Evolutionary conservation across 2,113 vertebrate genomes (phyloP).

Genomic region (Raja brachyura): DNA sequence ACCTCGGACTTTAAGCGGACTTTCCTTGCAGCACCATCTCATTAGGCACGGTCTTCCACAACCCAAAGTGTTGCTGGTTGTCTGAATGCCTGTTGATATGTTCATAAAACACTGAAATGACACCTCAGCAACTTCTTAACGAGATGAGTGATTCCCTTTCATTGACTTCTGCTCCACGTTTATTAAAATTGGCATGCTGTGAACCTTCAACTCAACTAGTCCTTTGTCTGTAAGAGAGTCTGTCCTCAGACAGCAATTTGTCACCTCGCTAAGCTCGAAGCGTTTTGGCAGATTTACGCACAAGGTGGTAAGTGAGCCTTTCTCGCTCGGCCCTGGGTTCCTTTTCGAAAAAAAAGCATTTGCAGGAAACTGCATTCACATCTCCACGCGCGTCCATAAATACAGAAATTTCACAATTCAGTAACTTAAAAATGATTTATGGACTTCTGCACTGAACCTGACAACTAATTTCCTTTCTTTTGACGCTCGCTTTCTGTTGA

Average conservation of each 20-base stretch:
- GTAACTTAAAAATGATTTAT: constrained; percentile 35
- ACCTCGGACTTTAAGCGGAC: not conserved
- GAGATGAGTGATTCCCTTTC: constrained; percentile 7
- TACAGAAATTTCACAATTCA: constrained; percentile 19
- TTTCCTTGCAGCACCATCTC: not conserved
- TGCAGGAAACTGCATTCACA: not conserved
- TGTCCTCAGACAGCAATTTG: constrained; percentile 14
- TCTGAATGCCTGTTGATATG: not conserved
- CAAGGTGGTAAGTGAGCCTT: not conserved
- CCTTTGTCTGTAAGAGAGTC: not conserved
- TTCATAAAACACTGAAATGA: not conserved
- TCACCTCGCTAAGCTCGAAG: constrained; percentile 14
- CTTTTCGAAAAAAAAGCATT: not conserved
- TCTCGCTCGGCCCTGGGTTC: not conserved
- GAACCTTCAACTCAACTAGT: constrained; percentile 4
- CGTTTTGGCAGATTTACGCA: not conserved
- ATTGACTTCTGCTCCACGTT: not conserved
- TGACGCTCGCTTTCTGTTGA: not conserved
- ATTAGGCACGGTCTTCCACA: not conserved
- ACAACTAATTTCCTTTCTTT: constrained; percentile 31
- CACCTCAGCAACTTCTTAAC: constrained; percentile 1
- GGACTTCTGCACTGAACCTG: not conserved
- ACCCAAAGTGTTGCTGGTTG: not conserved
- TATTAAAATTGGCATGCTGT: constrained; percentile 3
- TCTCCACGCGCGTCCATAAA: not conserved